Evolutionary conservation across 2,797 vertebrate species (phyloP).

Genomic region (Pipistrellus kuhlii): DNA sequence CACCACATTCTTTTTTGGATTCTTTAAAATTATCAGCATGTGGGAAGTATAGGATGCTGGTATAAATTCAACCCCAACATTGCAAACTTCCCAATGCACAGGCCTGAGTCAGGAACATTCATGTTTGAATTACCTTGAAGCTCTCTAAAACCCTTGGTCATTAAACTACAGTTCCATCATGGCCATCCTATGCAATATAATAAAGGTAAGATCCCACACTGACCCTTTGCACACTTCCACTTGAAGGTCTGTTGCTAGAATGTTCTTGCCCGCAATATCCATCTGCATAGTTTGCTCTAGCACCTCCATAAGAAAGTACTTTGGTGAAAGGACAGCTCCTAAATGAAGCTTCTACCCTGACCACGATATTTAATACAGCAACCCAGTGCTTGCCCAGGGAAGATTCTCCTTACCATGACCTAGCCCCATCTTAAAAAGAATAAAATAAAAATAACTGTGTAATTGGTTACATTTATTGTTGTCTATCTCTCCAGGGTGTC

Average conservation of each 20-base stretch:
- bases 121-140: neutral
- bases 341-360: neutral
- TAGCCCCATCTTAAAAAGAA: neutral
- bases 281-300: too few species aligned
- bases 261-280: neutral
- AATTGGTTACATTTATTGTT: neutral
- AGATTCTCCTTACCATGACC: neutral
- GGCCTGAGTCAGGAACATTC: fast-evolving
- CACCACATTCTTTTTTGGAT: neutral
- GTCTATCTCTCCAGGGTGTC: neutral
- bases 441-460: neutral
- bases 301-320: neutral
- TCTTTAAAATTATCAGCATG: neutral
- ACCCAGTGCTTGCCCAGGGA: fast-evolving
- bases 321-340: neutral
- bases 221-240: neutral
- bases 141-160: neutral
- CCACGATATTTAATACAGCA: fast-evolving
- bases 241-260: neutral
- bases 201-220: neutral
- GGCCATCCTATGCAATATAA: neutral
- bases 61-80: neutral
- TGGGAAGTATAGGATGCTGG: neutral
- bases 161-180: neutral
- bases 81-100: neutral